Base-by-base conservation (phyloP, 2,888 invertebrate species). In the Acanthosoma haemorrhoidale region DNA sequence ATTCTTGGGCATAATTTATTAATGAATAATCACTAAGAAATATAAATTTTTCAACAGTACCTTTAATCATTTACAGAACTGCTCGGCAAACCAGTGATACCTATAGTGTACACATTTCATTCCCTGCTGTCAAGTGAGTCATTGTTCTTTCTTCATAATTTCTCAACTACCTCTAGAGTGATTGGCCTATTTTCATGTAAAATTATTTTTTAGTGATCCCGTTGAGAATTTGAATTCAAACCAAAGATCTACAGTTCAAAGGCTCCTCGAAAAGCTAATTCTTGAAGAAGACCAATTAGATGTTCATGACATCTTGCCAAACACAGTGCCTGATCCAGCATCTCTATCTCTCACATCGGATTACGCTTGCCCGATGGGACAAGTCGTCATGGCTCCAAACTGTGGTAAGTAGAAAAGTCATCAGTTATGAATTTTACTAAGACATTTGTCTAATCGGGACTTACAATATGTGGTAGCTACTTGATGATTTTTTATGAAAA, bases 231-330 rank as follows among this genome's bases (percentile, higher is more conserved):
- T 88, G 43, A 92, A 92, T 76, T 90, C 90, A 67, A 94, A 94
- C 78, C 93, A 94, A 80, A 85, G 94, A 72, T 89, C 94, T 2
- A 88, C 87, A 68, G 93, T 94, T 0, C 88, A 94, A 79, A 84
- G 87, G 70, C 83, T 96, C 71, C 82, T 97, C 76, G 92, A 96
- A 81, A 91, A 90, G 80, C 84, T 96, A 1, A 95, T 96, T 75
- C 84, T 96, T 73, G 94, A 96, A 82, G 92, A 94, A 80, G 94
- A 94, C 81, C 93, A 94, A 80, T 94, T 96, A 79, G 94, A 94
- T 77, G 95, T 96, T 3, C 87, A 91, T 77, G 94, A 92, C 78
- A 94, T 94, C 77, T 82, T 96, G 67, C 96, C 96, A 15, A 96
- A 96, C 78, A 96, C 96, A 0, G 90, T 94, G 0, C 94, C 96